Conservation (phyloP, 2,113 vertebrate species). For the Siniperca knerii region DNA sequence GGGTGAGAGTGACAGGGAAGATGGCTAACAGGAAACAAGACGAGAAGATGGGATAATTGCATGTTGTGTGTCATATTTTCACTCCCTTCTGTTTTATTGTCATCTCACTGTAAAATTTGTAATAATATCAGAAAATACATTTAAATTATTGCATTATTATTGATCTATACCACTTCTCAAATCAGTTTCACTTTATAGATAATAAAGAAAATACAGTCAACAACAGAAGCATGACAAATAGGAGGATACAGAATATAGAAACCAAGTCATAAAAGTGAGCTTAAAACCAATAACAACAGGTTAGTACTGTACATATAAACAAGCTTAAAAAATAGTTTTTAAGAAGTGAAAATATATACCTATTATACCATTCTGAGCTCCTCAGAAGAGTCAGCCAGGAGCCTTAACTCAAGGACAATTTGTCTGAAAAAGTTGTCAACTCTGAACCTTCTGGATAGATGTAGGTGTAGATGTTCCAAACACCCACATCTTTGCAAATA, state of each 20-base stretch:
- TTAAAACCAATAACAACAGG: too few species aligned
- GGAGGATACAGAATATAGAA: background rate
- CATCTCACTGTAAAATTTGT: background rate
- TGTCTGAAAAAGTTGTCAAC: too few species aligned
- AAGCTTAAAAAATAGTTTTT: too few species aligned
- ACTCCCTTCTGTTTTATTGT: too few species aligned
- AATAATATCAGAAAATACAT: background rate
- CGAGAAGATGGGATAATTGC: background rate
- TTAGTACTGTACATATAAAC: too few species aligned
- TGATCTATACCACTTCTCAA: background rate
- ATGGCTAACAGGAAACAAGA: background rate
- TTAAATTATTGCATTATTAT: background rate
- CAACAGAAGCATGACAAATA: background rate
- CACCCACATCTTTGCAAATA: background rate
- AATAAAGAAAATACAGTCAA: background rate
- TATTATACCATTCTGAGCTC: too few species aligned
- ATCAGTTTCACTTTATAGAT: background rate
- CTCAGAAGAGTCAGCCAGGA: too few species aligned
- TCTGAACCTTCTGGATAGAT: too few species aligned
- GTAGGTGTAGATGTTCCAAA: background rate
- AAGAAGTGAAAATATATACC: too few species aligned
- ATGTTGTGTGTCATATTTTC: background rate
- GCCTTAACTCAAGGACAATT: too few species aligned
- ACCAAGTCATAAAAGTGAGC: too few species aligned
- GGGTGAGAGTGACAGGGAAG: background rate